Conservation (phyloP, 2,113 vertebrate genomes). For the Picathartes gymnocephalus region DNA sequence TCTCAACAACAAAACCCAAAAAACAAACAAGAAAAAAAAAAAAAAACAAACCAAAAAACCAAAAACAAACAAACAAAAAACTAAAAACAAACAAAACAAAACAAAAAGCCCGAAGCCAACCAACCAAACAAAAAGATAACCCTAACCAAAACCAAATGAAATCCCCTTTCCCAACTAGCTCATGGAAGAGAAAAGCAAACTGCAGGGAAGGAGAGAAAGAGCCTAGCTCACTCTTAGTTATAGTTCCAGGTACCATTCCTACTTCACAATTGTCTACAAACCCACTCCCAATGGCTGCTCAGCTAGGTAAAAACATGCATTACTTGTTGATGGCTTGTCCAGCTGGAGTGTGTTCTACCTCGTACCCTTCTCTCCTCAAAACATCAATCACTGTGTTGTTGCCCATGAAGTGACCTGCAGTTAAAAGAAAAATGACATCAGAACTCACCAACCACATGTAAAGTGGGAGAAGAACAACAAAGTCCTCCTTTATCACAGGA, state of each 20-base stretch:
- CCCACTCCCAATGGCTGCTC: neutral
- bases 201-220: neutral
- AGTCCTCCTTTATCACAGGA: neutral
- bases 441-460: neutral
- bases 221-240: neutral
- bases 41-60: neutral
- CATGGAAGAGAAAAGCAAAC: neutral
- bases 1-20: neutral
- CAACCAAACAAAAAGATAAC: neutral
- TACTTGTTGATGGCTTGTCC: constrained; percentile 84
- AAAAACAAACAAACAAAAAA: rapidly evolving
- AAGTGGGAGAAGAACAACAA: neutral
- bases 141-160: neutral
- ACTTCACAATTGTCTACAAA: neutral
- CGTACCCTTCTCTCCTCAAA: constrained; percentile 82
- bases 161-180: too few species aligned
- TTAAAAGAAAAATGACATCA: constrained; percentile 45
- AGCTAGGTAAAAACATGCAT: constrained; percentile 1
- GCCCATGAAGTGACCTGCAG: constrained; percentile 90
- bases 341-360: constrained; percentile 85
- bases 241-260: neutral
- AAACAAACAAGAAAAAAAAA: neutral
- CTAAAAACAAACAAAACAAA: neutral
- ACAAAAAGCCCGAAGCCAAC: too few species aligned
- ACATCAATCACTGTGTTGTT: constrained; percentile 90